Evolutionary conservation across 2,113 vertebrate species (phyloP).

Genomic region (Nibea coibor): DNA sequence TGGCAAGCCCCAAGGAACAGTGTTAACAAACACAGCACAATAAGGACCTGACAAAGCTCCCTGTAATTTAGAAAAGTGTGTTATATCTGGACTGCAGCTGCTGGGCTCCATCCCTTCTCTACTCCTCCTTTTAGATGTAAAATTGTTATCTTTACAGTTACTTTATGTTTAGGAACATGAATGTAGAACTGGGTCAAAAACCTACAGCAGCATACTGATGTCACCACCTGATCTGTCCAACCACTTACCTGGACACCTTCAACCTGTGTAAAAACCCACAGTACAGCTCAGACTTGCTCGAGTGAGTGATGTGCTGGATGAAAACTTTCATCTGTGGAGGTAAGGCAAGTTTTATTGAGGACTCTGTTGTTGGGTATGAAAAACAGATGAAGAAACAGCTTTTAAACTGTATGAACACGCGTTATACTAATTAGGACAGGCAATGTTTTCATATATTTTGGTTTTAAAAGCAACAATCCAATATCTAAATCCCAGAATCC

Average conservation of each 20-base stretch:
- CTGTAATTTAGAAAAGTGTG: slow-evolving; percentile 11
- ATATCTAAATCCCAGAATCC: background rate
- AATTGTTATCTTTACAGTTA: background rate
- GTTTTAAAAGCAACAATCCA: background rate
- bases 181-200: background rate
- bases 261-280: background rate
- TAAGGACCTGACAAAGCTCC: slow-evolving; percentile 30
- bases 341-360: background rate
- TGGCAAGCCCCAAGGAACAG: slow-evolving; percentile 24
- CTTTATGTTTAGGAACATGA: background rate
- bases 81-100: slow-evolving; percentile 8
- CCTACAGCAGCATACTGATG: background rate
- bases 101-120: background rate
- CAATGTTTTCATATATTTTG: background rate
- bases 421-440: background rate
- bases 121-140: background rate
- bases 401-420: background rate
- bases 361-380: background rate
- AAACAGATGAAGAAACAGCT: background rate
- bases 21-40: slow-evolving; percentile 37
- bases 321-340: background rate
- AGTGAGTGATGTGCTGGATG: background rate
- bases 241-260: background rate
- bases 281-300: background rate
- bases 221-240: background rate